Base-by-base conservation (phyloP, 2,113 vertebrate genomes). In the Leptosomus discolor region DNA sequence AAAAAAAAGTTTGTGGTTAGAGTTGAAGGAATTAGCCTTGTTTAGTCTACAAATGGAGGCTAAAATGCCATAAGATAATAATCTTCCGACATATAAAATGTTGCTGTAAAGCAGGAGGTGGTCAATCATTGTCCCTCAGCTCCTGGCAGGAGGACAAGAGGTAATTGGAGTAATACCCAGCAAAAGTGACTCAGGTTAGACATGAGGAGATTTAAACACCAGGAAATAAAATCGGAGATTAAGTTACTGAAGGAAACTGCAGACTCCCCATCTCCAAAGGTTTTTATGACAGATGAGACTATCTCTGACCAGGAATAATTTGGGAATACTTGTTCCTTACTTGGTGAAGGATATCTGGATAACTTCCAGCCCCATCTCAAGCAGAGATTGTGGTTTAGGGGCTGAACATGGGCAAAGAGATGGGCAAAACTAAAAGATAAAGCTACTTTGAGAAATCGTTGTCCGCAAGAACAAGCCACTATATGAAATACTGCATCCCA, bases 61-160 rank as follows among this genome's bases (percentile, higher is more conserved):
- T 83, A 74, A 83, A 92, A 86, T 32, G 41, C 8, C n/a, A 1
- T 41, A 76, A 77, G 45, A 87, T 53, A 20, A 87, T 54, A 63
- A 51, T 51, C 4, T 12, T 82, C 23, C 60, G 60, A 51, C 22
- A 60, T 0, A 0, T 45, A 45, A 85, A 92, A 70, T 0, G 3
- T 30, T 91, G 30, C 11, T 78, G 22, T 43, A 75, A 76, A 95
- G 46, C 51, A 88, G 61, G 50, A 79, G 36, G 60, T 58, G 43
- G 21, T 56, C 45, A 13, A 29, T 46, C 19, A 13, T 30, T 77
- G 54, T 77, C 54, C 54, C 34, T 87, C 48, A 78, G 39, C 37
- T 85, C 37, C 69, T 79, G 69, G 51, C 26, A 61, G 69, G 46
- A 92, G 63, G 37, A 68, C 23, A 65, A 65, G 51, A 85, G 16